Evolutionary conservation across 2,113 vertebrate species (phyloP), one percentile per base, ranked within the genome.

Genomic region (Cryptotis parvus): DNA sequence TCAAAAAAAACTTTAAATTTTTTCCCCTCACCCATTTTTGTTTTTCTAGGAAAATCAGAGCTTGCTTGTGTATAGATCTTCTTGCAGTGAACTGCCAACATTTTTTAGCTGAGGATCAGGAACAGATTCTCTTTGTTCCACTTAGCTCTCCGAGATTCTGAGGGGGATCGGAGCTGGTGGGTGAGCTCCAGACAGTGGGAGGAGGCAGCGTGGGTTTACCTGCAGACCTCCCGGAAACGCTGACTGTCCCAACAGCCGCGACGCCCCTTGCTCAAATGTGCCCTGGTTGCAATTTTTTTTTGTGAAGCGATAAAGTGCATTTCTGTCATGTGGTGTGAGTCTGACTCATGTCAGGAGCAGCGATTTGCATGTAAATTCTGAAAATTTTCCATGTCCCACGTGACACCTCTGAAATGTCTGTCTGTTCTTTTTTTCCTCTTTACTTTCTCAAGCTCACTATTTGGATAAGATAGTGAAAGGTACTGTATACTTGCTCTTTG

Each of bases 401-500:
- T 98, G 95, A 97, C 97, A 96, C 95, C 97, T 98, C 98, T 99
- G 98, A 99, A 98, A 98, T 98, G 97, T 98, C 97, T 98, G 97
- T 98, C 97, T 98, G 97, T 98, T 97, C 97, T 96, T 96, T 95
- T 97, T 92, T 61, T 96, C 95, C 94, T 95, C 97, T 96, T 96
- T 97, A 97, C 98, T 98, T 97, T 98, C 97, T 98, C 98, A 99
- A 99, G 99, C 99, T 98, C 99, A 99, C 99, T 99, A 99, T 98
- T 98, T 99, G 99, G 99, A 99, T 98, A 99, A 99, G 98, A 99
- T 99, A 99, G 99, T 99, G 92, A 99, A 99, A 99, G 99, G 99
- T 99, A 99, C 98, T 98, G 99, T 99, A 98, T 97, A 97, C 95
- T 97, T 97, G 97, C 97, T 98, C 96, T 97, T 98, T 97, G 94